These are phyloP conservation scores for Helicoverpa armigera DNA, from an alignment of 1,140 invertebrate species.

Conservation along the genomic window DNA sequence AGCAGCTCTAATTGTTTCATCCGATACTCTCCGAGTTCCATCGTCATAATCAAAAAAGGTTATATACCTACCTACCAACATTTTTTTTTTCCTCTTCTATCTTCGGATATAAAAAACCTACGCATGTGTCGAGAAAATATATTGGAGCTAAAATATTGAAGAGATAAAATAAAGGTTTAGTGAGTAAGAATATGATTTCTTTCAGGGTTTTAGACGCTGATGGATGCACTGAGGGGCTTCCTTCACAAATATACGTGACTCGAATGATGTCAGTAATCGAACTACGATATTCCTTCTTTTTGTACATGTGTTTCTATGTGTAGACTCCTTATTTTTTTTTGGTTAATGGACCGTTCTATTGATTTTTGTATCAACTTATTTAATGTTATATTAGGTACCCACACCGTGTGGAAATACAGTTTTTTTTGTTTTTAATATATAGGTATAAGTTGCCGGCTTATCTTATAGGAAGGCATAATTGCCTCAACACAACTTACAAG, in stretches of 20 bases:
- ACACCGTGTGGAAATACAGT: not conserved
- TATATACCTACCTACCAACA: too few species aligned
- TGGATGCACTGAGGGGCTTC: slow-evolving; percentile 12
- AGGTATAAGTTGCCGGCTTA: too few species aligned
- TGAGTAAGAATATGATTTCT: slow-evolving; percentile 6
- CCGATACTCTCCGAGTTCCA: not conserved
- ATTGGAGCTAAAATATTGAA: not conserved
- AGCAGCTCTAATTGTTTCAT: slow-evolving; percentile 7
- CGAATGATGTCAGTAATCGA: slow-evolving; percentile 13
- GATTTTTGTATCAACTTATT: too few species aligned
- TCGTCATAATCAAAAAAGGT: not conserved
- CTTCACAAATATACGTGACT: slow-evolving; percentile 36
- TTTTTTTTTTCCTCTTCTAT: not conserved
- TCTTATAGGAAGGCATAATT: too few species aligned
- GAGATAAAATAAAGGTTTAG: not conserved
- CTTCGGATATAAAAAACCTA: not conserved
- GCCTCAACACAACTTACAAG: too few species aligned
- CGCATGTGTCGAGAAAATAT: not conserved
- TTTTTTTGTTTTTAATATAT: too few species aligned
- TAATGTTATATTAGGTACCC: not conserved
- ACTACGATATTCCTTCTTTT: not conserved
- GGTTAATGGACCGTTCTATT: not conserved
- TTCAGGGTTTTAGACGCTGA: not conserved
- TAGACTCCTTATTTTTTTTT: not conserved
- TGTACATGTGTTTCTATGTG: not conserved